Evolutionary conservation across 1,140 invertebrate genomes (phyloP), one percentile per base, ranked within the genome.

Genomic region (Augochlora pura): DNA sequence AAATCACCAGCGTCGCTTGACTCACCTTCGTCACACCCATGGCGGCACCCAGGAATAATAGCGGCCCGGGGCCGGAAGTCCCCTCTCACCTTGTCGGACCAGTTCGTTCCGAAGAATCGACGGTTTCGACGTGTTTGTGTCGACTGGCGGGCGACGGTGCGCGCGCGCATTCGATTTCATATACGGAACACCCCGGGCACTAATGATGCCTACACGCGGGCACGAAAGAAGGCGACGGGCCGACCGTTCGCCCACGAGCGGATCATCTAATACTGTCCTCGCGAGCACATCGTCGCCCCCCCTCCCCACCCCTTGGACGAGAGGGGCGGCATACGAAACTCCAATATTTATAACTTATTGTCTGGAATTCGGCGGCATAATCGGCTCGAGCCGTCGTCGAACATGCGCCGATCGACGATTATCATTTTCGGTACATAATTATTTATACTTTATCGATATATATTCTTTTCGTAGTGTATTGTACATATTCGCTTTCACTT

Each of bases 341-440:
- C 90, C 85, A 91, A 92, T 91, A 92, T 92, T 91, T 91, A 91
- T 91, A 91, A 91, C 88, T 89, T 91, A 91, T 91, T 91, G 90
- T 92, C 86, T 91, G 81, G 81, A 87, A 90, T 88, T 91, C 86
- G 86, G 38, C 49, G 46, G 68, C 23, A 65, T 49, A 65, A 78
- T 72, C 60, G 64, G 2, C 54, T n/a, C 8, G 54, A 6, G 8
- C 54, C 54, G 52, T 1, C 18, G n/a, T 57, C 6, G 5, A 18
- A 21, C 18, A n/a, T 57, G 3, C 21, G 21, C 8, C 3, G 21
- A n/a, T n/a, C 7, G 8, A 14, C 12, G 49, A 14, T 16, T 32
- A 32, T 32, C 32, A 32, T 32, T 32, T 32, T 32, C 4, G 32
- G 32, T 2, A 32, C 32, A n/a, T n/a, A n/a, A n/a, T n/a, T n/a